Evolutionary conservation across 1,140 invertebrate species (phyloP).

Genomic region (Dolichoris vasculosae): DNA sequence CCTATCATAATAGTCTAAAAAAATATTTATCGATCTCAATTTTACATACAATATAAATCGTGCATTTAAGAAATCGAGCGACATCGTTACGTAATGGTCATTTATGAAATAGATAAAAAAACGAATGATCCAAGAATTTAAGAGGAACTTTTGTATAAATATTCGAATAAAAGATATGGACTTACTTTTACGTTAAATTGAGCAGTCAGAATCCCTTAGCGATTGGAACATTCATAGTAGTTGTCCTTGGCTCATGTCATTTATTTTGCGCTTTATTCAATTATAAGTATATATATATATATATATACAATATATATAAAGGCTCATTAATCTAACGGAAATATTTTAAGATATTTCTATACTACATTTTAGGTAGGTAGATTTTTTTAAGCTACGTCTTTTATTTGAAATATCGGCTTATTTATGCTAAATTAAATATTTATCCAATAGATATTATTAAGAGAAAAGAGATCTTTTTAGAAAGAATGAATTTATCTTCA

Average conservation of each 20-base stretch:
- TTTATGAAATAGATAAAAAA: conserved; percentile 33
- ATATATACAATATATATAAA: too few species aligned
- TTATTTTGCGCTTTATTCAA: conserved; percentile 53
- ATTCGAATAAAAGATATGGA: conserved; percentile 50
- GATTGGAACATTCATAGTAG: conserved; percentile 5
- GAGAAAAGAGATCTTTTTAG: background rate
- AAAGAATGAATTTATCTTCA: too few species aligned
- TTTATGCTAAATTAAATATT: too few species aligned
- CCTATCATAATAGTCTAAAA: conserved; percentile 6
- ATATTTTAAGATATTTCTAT: too few species aligned
- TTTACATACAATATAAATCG: conserved; percentile 15
- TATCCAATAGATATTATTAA: too few species aligned
- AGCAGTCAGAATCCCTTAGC: background rate
- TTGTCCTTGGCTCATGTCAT: conserved; percentile 44
- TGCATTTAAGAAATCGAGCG: background rate
- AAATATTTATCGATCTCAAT: conserved; percentile 10
- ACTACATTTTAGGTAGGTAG: too few species aligned
- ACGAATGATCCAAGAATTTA: conserved; percentile 32
- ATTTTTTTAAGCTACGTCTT: too few species aligned
- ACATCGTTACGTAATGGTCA: background rate
- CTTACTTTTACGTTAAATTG: conserved; percentile 37
- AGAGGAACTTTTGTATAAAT: conserved; percentile 38
- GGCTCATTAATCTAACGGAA: too few species aligned
- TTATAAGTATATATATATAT: conserved; percentile 17
- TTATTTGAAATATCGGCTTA: too few species aligned